A percentile compares a stretch with the other conserved stretches of the same genome.
phyloP scores from a whole-genome alignment of 2,113 vertebrate genomes.

The Butorides virescens region DNA sequence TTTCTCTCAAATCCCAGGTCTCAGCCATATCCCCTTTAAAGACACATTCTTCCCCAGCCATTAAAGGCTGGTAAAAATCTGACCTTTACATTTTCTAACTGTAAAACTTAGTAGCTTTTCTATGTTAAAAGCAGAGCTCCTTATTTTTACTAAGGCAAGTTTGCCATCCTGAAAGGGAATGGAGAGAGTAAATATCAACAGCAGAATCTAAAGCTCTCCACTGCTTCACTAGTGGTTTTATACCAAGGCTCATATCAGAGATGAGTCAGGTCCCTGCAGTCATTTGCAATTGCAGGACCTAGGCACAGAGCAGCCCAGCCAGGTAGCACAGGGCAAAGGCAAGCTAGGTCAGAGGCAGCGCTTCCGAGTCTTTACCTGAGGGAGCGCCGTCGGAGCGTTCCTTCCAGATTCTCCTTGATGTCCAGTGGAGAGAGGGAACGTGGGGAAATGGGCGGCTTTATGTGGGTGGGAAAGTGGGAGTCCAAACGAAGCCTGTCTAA shows the following conservation, averaged over 20 bases:
- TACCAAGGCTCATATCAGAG: neutral
- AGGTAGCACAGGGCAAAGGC: neutral
- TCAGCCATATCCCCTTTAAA: neutral
- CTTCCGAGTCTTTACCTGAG: slow-evolving; percentile 76
- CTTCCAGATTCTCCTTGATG: slow-evolving; percentile 82
- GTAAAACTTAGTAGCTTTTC: neutral
- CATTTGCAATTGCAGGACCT: neutral
- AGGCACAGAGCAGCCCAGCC: neutral
- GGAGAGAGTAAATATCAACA: neutral
- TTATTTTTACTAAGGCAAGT: neutral
- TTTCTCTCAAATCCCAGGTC: neutral
- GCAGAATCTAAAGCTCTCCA: neutral
- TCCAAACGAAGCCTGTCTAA: slow-evolving; percentile 84
- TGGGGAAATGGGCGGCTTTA: slow-evolving; percentile 78
- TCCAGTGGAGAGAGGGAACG: slow-evolving; percentile 77
- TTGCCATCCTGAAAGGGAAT: neutral
- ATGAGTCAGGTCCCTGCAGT: neutral
- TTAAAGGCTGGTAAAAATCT: neutral
- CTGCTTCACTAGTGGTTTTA: neutral
- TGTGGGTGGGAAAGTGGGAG: slow-evolving; percentile 77
- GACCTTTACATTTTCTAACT: neutral
- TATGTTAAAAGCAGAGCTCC: neutral
- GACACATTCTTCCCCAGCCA: neutral
- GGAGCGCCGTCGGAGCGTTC: slow-evolving; percentile 84
- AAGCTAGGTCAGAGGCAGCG: neutral